Percentiles rank a stretch among this genome's conserved stretches.
These are phyloP conservation scores for Nautilus pompilius DNA, from an alignment of 1,140 invertebrate genomes.

Conservation along the genomic window DNA sequence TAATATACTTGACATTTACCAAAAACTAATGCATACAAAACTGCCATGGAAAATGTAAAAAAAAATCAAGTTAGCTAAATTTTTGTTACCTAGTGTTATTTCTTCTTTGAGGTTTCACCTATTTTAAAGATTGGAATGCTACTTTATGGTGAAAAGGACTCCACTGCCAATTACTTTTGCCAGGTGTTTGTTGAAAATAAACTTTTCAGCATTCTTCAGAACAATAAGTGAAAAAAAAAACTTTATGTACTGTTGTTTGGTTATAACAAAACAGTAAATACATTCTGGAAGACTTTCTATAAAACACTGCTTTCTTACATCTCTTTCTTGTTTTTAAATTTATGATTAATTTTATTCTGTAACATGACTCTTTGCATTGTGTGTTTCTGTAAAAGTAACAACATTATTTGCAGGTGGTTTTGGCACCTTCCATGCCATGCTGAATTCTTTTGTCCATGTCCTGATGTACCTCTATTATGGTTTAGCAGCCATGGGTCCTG, in stretches of 20 bases:
- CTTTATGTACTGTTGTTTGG: background rate
- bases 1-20: too few species aligned
- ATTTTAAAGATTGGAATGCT: too few species aligned
- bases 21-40: too few species aligned
- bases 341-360: too few species aligned
- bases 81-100: too few species aligned
- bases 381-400: background rate
- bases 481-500: constrained; percentile 76
- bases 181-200: too few species aligned
- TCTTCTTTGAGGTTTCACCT: too few species aligned
- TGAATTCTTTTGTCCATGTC: constrained; percentile 88
- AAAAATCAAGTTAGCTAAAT: too few species aligned
- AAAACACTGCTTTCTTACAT: background rate
- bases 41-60: too few species aligned
- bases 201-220: too few species aligned
- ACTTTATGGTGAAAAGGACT: too few species aligned
- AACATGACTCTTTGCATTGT: background rate
- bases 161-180: too few species aligned
- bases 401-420: constrained; percentile 45
- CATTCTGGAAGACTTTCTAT: background rate
- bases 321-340: background rate
- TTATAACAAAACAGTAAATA: background rate
- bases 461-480: constrained; percentile 93
- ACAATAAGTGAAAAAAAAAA: background rate
- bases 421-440: constrained; percentile 66